Evolutionary conservation across 1,140 invertebrate genomes (phyloP).

Genomic region (Halictus rubicundus): DNA sequence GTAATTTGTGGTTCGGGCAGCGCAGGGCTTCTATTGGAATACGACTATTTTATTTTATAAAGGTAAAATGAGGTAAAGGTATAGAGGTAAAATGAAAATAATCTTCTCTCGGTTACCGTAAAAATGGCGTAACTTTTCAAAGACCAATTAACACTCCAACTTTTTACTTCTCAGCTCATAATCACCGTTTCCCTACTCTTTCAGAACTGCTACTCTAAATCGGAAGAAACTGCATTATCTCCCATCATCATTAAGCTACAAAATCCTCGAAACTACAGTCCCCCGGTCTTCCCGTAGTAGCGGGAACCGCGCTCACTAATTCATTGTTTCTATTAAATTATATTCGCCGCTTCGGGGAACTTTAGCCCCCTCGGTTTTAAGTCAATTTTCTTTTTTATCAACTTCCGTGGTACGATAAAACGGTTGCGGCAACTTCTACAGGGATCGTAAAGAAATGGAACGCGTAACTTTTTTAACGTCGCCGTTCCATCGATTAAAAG

Average conservation of each 20-base stretch:
- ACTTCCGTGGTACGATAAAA: conserved; percentile 12
- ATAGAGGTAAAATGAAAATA: neutral
- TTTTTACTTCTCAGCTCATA: neutral
- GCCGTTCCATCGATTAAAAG: neutral
- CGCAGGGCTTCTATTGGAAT: too few relatives aligned
- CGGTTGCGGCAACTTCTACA: neutral
- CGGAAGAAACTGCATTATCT: neutral
- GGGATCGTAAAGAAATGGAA: neutral
- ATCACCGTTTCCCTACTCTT: neutral
- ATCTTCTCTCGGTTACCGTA: neutral
- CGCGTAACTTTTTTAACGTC: neutral
- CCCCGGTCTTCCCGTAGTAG: neutral
- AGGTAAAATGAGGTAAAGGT: neutral
- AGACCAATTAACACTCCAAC: too few relatives aligned
- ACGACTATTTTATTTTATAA: too few relatives aligned
- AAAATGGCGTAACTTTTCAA: neutral
- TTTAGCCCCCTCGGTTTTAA: neutral
- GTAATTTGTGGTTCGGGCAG: too few relatives aligned
- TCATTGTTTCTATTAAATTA: conserved; percentile 41
- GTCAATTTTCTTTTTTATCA: conserved; percentile 41
- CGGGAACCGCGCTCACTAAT: neutral
- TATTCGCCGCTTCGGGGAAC: conserved; percentile 4
- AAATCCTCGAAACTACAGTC: conserved; percentile 13
- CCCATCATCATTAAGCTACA: conserved; percentile 3
- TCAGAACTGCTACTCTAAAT: neutral